A percentile compares a stretch with the other conserved stretches of the same genome.
phyloP scores from a whole-genome alignment of 2,888 invertebrate genomes.

The Clunio marinus region DNA sequence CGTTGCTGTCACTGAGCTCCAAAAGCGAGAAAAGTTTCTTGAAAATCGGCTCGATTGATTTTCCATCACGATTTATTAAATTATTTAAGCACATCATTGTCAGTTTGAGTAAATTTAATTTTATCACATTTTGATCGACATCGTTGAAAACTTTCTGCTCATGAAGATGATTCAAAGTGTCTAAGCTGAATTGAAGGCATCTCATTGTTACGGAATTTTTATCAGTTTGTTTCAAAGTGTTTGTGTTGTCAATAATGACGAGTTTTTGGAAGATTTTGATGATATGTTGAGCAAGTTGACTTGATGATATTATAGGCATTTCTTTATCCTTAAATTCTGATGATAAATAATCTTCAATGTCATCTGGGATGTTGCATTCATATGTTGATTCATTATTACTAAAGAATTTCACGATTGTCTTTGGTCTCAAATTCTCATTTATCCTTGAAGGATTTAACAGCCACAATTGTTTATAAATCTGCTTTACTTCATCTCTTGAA shows the following conservation, averaged over 20 bases:
- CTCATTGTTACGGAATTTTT: constrained; percentile 46
- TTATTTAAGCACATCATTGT: constrained; percentile 47
- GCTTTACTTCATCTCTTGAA: background rate
- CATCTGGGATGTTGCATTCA: background rate
- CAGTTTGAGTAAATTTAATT: constrained; percentile 46
- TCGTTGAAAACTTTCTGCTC: constrained; percentile 41
- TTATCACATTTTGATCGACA: constrained; percentile 46
- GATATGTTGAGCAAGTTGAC: constrained; percentile 47
- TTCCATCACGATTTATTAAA: constrained; percentile 42
- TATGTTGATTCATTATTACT: background rate
- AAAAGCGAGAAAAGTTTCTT: constrained; percentile 43
- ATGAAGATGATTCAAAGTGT: constrained; percentile 41
- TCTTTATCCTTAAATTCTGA: background rate
- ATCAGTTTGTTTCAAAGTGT: constrained; percentile 42
- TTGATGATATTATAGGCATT: constrained; percentile 44
- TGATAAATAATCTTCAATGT: constrained; percentile 41
- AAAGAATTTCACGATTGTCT: background rate
- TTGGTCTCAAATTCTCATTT: background rate
- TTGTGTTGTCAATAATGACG: constrained; percentile 44
- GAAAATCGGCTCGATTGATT: constrained; percentile 39
- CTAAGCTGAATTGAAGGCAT: constrained; percentile 47
- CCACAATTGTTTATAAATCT: background rate
- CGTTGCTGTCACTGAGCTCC: constrained; percentile 44
- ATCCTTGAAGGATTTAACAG: background rate
- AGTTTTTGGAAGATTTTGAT: constrained; percentile 47